Percentiles rank a stretch among this genome's conserved stretches.
phyloP scores from a whole-genome alignment of 2,888 invertebrate genomes.

The Notocelia uddmanniana region DNA sequence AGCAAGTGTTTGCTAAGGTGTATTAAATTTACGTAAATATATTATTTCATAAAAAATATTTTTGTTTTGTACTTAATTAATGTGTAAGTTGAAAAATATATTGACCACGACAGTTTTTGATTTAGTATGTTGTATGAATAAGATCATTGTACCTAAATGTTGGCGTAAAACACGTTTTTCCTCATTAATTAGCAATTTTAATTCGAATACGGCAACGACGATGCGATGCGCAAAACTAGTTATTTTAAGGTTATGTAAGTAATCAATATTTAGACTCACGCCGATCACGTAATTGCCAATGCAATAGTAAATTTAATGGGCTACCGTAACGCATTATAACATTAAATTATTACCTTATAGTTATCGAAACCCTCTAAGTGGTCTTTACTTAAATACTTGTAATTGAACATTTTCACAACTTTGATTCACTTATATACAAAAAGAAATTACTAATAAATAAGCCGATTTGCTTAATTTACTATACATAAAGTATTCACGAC shows the following conservation, averaged over 20 bases:
- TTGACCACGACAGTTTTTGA: not conserved
- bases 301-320: not conserved
- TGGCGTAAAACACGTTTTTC: constrained; percentile 20
- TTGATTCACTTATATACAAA: constrained; percentile 48
- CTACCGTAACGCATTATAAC: not conserved
- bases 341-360: constrained; percentile 89
- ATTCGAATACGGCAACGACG: not conserved
- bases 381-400: constrained; percentile 92
- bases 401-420: constrained; percentile 83
- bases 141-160: not conserved
- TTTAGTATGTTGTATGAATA: not conserved
- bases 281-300: not conserved
- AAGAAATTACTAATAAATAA: constrained; percentile 38
- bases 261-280: constrained; percentile 37
- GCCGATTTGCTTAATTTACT: constrained; percentile 21
- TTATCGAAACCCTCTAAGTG: constrained; percentile 97
- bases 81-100: no score
- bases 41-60: not conserved
- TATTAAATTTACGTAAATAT: not conserved
- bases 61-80: not conserved
- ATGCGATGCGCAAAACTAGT: constrained; percentile 9
- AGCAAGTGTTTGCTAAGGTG: not conserved
- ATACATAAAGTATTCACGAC: constrained; percentile 15
- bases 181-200: constrained; percentile 19
- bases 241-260: constrained; percentile 59